Evolutionary conservation across 2,888 invertebrate genomes (phyloP).

Genomic region (Drosophila cognata): DNA sequence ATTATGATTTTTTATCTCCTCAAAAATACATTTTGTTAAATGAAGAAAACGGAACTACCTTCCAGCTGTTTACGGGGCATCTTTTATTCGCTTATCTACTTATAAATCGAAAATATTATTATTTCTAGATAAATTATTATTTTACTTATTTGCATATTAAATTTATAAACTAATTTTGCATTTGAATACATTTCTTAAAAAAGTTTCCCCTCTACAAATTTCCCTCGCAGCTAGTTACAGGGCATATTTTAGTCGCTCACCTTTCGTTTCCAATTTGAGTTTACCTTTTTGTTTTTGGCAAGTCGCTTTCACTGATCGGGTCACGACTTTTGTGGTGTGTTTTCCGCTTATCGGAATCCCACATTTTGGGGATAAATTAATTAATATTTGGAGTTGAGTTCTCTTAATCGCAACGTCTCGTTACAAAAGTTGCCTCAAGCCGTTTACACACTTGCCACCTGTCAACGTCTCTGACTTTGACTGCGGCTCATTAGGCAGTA

Average conservation of each 20-base stretch:
- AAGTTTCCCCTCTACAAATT: no score
- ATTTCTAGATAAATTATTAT: neutral
- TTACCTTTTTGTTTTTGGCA: constrained; percentile 13
- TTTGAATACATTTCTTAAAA: neutral
- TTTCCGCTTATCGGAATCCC: constrained; percentile 28
- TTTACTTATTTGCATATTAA: neutral
- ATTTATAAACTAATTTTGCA: neutral
- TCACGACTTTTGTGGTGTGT: constrained; percentile 54
- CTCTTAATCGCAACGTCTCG: constrained; percentile 62
- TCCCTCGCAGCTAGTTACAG: neutral
- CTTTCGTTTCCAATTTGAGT: neutral
- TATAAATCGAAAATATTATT: neutral
- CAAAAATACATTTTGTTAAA: neutral
- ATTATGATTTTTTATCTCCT: neutral
- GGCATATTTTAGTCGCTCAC: neutral
- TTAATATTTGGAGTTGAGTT: constrained; percentile 67
- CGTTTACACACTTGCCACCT: constrained; percentile 46
- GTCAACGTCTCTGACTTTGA: constrained; percentile 33
- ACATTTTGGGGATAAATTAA: constrained; percentile 46
- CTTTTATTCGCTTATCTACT: no score
- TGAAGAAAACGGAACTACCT: neutral
- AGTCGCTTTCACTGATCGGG: constrained; percentile 61
- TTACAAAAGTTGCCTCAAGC: constrained; percentile 26
- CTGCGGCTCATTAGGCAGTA: constrained; percentile 54
- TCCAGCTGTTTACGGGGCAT: neutral